Conservation (phyloP, 1,140 invertebrate species). For the Liolophura sinensis region DNA sequence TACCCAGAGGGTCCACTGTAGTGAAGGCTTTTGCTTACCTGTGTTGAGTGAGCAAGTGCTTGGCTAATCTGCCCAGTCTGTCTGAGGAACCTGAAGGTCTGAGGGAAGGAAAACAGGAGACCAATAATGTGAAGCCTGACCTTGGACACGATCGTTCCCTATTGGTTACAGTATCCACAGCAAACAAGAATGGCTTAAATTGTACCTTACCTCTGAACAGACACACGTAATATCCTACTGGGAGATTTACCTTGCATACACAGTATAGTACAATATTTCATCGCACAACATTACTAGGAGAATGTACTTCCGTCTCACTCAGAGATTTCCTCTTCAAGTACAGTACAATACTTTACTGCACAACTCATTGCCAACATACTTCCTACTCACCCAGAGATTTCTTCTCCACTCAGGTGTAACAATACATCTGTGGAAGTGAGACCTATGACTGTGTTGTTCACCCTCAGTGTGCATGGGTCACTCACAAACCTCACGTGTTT, state of each 20-base stretch:
- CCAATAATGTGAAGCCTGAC: no score
- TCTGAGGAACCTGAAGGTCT: constrained; percentile 44
- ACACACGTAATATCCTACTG: no score
- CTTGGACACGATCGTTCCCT: no score
- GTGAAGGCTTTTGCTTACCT: constrained; percentile 50
- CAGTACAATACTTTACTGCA: neutral
- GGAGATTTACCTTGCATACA: no score
- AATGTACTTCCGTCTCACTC: constrained; percentile 3
- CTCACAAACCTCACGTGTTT: constrained; percentile 59
- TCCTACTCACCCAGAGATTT: constrained; percentile 72
- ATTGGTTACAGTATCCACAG: no score
- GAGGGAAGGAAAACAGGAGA: constrained; percentile 15
- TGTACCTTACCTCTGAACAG: no score
- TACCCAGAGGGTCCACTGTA: no score
- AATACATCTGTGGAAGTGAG: constrained; percentile 81
- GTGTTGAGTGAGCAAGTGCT: constrained; percentile 76
- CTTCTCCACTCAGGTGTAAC: constrained; percentile 77
- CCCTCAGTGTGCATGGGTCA: constrained; percentile 78
- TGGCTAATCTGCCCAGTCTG: constrained; percentile 57
- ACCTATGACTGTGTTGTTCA: constrained; percentile 77
- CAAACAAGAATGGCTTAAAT: no score
- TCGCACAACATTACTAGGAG: constrained; percentile 11
- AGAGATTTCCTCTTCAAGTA: constrained; percentile 1
- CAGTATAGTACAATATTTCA: constrained; percentile 3
- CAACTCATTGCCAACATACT: neutral